Evolutionary conservation across 92 coral and sea anemone species (phyloP).

Genomic region (Desmophyllum pertusum): DNA sequence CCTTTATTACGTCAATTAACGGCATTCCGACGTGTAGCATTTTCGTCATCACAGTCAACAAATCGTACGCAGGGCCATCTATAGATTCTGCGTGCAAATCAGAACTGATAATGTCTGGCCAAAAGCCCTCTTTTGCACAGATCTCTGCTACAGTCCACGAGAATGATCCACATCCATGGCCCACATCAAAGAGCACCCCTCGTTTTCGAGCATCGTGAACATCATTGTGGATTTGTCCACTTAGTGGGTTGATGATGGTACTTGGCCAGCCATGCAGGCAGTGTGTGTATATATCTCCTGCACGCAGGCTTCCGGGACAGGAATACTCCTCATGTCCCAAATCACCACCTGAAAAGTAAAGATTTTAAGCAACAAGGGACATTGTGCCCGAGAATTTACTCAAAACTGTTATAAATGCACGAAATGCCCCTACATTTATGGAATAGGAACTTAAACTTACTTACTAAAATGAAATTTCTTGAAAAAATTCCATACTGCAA

Average conservation of each 20-base stretch:
- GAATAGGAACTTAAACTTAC: no score
- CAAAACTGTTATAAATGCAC: no score
- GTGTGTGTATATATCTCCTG: constrained; percentile 90
- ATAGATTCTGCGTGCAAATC: constrained; percentile 72
- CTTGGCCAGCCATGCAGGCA: constrained; percentile 66
- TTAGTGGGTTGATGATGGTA: constrained; percentile 58
- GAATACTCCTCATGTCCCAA: constrained; percentile 53
- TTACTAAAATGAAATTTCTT: no score
- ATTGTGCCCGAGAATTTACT: no score
- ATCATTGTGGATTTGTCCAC: constrained; percentile 47
- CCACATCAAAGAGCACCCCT: constrained; percentile 88
- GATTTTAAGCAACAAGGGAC: no score
- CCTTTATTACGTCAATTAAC: constrained; percentile 70
- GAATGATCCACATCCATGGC: constrained; percentile 91
- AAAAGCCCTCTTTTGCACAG: constrained; percentile 79
- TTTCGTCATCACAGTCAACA: constrained; percentile 81
- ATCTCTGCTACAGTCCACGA: constrained; percentile 92
- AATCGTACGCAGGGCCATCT: constrained; percentile 83
- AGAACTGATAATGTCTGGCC: constrained; percentile 87
- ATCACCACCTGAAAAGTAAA: background rate
- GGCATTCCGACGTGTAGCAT: constrained; percentile 88
- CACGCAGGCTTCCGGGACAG: constrained; percentile 82
- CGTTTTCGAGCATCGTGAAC: constrained; percentile 64
- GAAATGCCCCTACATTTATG: no score
- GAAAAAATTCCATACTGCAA: no score